Percentiles rank a stretch among this genome's conserved stretches.
Conservation (phyloP, 2,113 vertebrate species). For the Oncorhynchus clarkii region DNA sequence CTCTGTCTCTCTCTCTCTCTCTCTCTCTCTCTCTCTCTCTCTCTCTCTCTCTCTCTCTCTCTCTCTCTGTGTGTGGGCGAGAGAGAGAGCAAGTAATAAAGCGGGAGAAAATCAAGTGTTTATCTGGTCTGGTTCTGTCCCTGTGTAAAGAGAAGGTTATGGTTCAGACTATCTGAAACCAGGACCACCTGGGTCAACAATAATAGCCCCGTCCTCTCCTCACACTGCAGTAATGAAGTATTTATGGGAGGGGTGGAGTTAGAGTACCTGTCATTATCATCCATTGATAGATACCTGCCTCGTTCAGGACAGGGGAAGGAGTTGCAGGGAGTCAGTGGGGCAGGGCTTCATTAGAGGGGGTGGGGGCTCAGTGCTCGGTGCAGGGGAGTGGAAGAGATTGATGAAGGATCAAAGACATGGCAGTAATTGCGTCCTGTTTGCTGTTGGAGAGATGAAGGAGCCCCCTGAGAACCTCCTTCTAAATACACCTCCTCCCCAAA, state of each 20-base stretch:
- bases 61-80: no score
- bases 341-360: constrained; percentile 1
- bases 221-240: not conserved
- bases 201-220: not conserved
- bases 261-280: not conserved
- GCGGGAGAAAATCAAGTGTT: not conserved
- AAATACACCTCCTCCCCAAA: not conserved
- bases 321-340: not conserved
- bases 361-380: not conserved
- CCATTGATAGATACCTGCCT: not conserved
- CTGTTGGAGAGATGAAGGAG: constrained; percentile 3
- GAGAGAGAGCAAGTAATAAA: not conserved
- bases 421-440: constrained; percentile 12
- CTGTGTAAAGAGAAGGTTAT: not conserved
- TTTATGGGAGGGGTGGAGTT: not conserved
- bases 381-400: constrained; percentile 4
- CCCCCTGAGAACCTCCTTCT: not conserved
- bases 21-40: no score
- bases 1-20: no score
- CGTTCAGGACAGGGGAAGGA: not conserved
- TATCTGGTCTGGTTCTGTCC: not conserved
- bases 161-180: not conserved
- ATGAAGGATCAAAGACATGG: constrained; percentile 11
- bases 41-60: no score
- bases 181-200: not conserved